phyloP scores from a whole-genome alignment of 2,113 vertebrate species.

The Caracal caracal region DNA sequence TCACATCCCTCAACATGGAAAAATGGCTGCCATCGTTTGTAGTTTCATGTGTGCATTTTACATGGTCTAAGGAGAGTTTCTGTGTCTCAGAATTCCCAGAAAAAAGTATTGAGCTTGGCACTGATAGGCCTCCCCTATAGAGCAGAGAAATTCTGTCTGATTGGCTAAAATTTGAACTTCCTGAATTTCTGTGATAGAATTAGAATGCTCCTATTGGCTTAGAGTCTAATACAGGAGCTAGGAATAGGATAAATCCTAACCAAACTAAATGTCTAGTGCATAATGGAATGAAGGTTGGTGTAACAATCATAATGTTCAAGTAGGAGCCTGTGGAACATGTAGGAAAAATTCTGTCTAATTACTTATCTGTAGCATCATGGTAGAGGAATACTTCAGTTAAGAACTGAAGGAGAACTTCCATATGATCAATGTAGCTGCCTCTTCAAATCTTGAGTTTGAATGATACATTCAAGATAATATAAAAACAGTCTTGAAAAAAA shows the following conservation, averaged over 20 bases:
- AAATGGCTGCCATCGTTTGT: neutral
- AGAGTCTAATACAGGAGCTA: neutral
- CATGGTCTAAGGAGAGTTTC: neutral
- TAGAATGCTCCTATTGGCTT: neutral
- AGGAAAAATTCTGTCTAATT: neutral
- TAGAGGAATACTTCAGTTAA: neutral
- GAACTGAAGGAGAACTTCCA: neutral
- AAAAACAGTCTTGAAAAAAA: neutral
- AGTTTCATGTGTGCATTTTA: neutral
- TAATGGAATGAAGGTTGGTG: neutral
- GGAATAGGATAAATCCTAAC: neutral
- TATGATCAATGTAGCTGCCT: neutral
- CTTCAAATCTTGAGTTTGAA: neutral
- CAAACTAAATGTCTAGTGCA: neutral
- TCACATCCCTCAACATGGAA: neutral
- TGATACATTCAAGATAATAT: neutral
- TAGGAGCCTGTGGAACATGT: neutral
- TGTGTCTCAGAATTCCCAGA: neutral
- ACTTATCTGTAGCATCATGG: neutral
- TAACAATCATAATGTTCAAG: neutral
- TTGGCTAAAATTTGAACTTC: neutral
- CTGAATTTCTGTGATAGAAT: neutral
- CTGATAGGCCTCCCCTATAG: accelerated
- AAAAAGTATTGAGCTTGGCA: neutral
- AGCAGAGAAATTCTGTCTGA: neutral